phyloP scores from a whole-genome alignment of 1,140 invertebrate species.

The Doryteuthis pealeii region DNA sequence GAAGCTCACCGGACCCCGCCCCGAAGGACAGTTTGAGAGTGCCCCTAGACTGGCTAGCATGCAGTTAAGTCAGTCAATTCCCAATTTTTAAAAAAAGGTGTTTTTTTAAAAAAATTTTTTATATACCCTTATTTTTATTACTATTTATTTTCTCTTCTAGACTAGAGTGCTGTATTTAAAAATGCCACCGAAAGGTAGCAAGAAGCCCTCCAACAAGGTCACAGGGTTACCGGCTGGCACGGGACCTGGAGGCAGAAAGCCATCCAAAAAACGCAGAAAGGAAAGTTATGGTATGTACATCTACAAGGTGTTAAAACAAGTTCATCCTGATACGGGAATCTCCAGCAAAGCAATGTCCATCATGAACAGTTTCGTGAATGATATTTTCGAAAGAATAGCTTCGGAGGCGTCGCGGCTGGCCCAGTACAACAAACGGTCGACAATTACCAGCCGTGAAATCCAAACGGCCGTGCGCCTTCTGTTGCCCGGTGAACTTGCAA shows the following conservation, averaged over 20 bases:
- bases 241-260: conserved; percentile 36
- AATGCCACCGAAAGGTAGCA: conserved; percentile 24
- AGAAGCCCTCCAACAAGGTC: conserved; percentile 35
- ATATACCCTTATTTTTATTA: too few species aligned
- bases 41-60: too few species aligned
- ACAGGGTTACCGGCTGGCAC: conserved; percentile 30
- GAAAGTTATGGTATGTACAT: conserved; percentile 73
- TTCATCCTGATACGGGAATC: conserved; percentile 72
- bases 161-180: too few species aligned
- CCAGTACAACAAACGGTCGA: conserved; percentile 57
- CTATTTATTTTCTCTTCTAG: too few species aligned
- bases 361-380: conserved; percentile 61
- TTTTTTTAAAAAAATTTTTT: too few species aligned
- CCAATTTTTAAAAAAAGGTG: too few species aligned
- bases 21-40: too few species aligned
- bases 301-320: conserved; percentile 73
- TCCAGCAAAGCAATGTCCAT: conserved; percentile 61
- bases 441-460: conserved; percentile 66
- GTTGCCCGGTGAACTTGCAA: conserved; percentile 67
- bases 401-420: conserved; percentile 55
- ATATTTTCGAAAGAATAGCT: conserved; percentile 61
- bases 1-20: too few species aligned
- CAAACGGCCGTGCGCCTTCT: conserved; percentile 67
- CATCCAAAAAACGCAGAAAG: conserved; percentile 58
- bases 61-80: too few species aligned